Conservation (phyloP, 2,797 vertebrate species). For the Vespertilio murinus region DNA sequence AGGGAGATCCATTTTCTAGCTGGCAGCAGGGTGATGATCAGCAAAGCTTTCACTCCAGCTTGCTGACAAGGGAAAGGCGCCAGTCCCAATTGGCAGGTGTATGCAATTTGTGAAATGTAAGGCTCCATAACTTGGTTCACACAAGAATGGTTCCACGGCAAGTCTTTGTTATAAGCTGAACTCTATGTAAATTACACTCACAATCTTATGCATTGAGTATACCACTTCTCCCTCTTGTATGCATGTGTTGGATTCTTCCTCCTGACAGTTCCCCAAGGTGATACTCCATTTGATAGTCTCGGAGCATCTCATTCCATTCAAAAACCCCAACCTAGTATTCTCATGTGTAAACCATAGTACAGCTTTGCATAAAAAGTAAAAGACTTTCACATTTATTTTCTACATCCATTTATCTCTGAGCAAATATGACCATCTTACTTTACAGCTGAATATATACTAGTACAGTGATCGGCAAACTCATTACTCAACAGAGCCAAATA, state of each 20-base stretch:
- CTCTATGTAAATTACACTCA: conserved; percentile 28
- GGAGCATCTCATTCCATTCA: background rate
- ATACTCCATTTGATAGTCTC: background rate
- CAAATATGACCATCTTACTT: conserved; percentile 36
- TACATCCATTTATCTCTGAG: conserved; percentile 45
- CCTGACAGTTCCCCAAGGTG: background rate
- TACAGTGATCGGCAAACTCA: too few species aligned
- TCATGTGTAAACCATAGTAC: background rate
- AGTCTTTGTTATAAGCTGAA: conserved; percentile 19
- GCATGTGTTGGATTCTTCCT: background rate
- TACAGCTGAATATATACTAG: background rate
- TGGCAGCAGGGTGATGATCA: conserved; percentile 37
- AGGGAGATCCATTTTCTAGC: conserved; percentile 15
- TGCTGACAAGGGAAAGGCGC: conserved; percentile 40
- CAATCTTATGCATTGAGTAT: background rate
- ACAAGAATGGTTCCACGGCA: background rate
- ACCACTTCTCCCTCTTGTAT: background rate
- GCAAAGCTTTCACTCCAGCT: conserved; percentile 31
- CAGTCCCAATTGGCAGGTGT: conserved; percentile 38
- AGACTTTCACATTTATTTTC: conserved; percentile 52
- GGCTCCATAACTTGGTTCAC: background rate
- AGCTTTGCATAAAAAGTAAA: conserved; percentile 34
- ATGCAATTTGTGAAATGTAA: conserved; percentile 57
- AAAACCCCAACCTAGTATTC: background rate
- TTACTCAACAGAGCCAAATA: too few species aligned